Base-by-base conservation (phyloP, 2,113 vertebrate genomes). In the Gallinago jamesoni region DNA sequence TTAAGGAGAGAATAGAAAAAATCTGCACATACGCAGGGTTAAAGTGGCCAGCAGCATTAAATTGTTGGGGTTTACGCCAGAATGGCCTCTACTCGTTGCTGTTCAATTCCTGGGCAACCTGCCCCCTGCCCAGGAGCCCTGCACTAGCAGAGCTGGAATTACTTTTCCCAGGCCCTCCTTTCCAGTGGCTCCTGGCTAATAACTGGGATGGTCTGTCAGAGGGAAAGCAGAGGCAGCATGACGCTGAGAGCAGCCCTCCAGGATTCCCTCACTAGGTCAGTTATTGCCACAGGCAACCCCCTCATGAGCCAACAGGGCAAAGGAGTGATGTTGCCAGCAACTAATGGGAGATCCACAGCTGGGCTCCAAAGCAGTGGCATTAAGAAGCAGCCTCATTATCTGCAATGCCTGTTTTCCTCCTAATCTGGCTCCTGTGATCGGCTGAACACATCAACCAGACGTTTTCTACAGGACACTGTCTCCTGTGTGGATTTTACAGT, bases 261-360 rank as follows among this genome's bases (percentile, higher is more conserved):
- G 43, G 35, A 73, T 39, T 88, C 23, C 12, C 39, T 68, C 55
- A 37, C 14, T 64, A 43, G 17, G 27, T 56, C 56, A 76, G 24
- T 22, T 18, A 73, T 69, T 47, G 35, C 10, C 33, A 56, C 7
- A 33, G 31, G 41, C 16, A 59, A 57, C 6, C 11, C 28, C 9
- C 21, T 69, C 28, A 56, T 3, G 10, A 0, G 1, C 23, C 37
- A 83, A 16, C 0, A 2, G 43, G 12, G 59, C 28, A 72, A 84
- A 73, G 17, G 10, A 64, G 24, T 0, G 0, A 55, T 14, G 24
- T 10, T 90, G 50, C 45, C 63, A 57, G 20, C 14, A 81, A 33
- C 9, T 18, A 21, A 33, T 0, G 52, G 50, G 94, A 90, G 90
- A 73, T 43, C 33, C 8, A 1, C 16, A 73, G 27, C 13, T 55